A percentile compares a stretch with the other conserved stretches of the same genome.
Conservation (phyloP, 2,113 vertebrate species). For the Gambusia holbrooki region DNA sequence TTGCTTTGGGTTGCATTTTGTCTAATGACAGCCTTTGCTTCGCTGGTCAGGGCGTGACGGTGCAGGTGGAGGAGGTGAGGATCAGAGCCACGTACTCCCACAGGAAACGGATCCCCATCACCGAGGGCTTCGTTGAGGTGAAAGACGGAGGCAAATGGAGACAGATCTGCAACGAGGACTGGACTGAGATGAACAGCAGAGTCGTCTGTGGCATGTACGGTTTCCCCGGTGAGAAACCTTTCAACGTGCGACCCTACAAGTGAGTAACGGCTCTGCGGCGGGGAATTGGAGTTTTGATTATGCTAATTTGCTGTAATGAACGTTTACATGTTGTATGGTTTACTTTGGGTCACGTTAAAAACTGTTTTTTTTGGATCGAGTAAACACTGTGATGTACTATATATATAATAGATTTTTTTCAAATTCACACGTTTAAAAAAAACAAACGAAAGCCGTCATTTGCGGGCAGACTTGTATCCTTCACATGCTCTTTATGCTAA, state of each 20-base stretch:
- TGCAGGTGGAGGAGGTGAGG: slow-evolving; percentile 92
- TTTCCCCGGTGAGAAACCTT: slow-evolving; percentile 88
- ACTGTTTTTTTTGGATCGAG: background rate
- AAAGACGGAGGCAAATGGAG: slow-evolving; percentile 90
- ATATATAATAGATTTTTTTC: background rate
- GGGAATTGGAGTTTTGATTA: background rate
- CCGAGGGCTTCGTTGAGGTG: slow-evolving; percentile 94
- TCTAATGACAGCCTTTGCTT: background rate
- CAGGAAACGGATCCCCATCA: slow-evolving; percentile 86
- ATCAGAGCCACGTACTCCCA: slow-evolving; percentile 90
- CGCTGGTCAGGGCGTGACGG: slow-evolving; percentile 81
- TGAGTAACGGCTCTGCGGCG: slow-evolving; percentile 71
- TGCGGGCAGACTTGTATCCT: background rate
- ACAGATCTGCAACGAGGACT: slow-evolving; percentile 90
- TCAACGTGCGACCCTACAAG: slow-evolving; percentile 92
- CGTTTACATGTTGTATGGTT: background rate
- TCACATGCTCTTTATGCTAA: slow-evolving; percentile 8
- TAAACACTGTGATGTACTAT: background rate
- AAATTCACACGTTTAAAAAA: background rate
- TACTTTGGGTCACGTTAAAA: background rate
- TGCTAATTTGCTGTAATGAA: slow-evolving; percentile 1
- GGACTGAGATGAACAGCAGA: slow-evolving; percentile 86
- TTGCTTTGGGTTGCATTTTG: too few relatives aligned
- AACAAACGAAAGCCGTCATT: background rate
- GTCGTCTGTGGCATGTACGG: slow-evolving; percentile 97